Base-by-base conservation (phyloP, 2,113 vertebrate genomes). In the Neodontobutis hainanensis region DNA sequence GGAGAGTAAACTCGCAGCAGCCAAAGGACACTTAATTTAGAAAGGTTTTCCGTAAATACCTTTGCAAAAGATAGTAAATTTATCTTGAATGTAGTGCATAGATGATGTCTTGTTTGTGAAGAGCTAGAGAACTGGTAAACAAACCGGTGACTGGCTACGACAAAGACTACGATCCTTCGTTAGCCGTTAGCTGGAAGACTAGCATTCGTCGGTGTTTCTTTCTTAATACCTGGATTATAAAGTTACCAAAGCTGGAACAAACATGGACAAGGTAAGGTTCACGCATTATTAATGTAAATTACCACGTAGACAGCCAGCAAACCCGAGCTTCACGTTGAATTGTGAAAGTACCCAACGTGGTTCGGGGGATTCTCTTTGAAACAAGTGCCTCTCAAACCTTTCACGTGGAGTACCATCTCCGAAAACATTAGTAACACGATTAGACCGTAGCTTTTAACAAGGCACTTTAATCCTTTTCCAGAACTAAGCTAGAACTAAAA, bases 251-350 rank as follows among this genome's bases (percentile, higher is more conserved):
- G 36, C 8, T 47, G 5, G 50, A 58, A 59, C 69, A 59, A 50
- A 71, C 3, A 90, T 88, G 88, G 88, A 89, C 64, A 87, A 87
- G 87, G 88, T 91, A 61, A 8, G 64, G 15, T 52, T 38, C 35
- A 36, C 36, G 2, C 6, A 15, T 4, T 8, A 36, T 5, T 14
- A 3, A 8, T 51, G 10, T n/a, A 38, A 36, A 36, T 53, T 3
- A 55, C 14, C 52, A 7, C 9, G 34, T 36, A 55, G 5, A 7
- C n/a, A 11, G 5, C 40, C 10, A 43, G 56, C 43, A 42, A 19
- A 5, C 11, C 7, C 11, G 8, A 5, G 44, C 44, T 46, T 4
- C 44, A 46, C 44, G 44, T 46, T 46, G 44, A 8, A 3, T 14
- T 11, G 44, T 45, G 8, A 11, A 45, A 45, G 36, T 7, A 38